Evolutionary conservation across 2,113 vertebrate genomes (phyloP), one percentile per base, ranked within the genome.

Genomic region (Trogon surrucura): DNA sequence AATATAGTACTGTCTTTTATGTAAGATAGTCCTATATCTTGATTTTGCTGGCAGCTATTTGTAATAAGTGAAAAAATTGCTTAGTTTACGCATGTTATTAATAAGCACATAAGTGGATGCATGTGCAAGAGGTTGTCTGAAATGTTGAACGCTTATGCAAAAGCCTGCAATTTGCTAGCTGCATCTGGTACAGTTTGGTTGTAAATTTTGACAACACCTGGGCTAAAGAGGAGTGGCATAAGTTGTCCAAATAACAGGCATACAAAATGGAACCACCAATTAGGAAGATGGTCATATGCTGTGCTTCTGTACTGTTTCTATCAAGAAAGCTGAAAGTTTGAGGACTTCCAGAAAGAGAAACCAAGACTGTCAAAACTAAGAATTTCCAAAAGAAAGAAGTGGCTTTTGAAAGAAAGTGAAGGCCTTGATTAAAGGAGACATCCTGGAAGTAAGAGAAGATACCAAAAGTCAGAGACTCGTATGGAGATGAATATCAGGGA

Each of bases 401-500:
- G 6, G 3, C 5, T 21, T 79, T 56, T 34, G 34, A 72, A 80
- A 70, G n/a, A 30, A 38, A 4, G 3, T 29, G 18, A 85, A 82
- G 25, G 29, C 4, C 2, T 57, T 47, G 9, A 4, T 26, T 57
- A 36, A 14, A 87, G 21, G 14, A 83, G 71, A n/a, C 15, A 67
- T 8, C 5, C 14, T 51, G 10, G 14, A 32, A 74, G 3, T 11
- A 16, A 73, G 30, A 60, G n/a, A 70, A 50, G 17, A 20, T 2
- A 2, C 1, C 45, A 23, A 19, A 78, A 47, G 25, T 26, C 34
- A 41, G 26, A 72, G 11, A 73, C 2, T 12, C 57, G 5, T 10
- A 2, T 14, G 21, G n/a, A 67, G 16, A 29, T 2, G 1, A 34
- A 32, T 0, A 1, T 27, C 16, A 23, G 6, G 3, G 18, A 23